These are phyloP conservation scores for Scylla paramamosain DNA, from an alignment of 1,140 invertebrate species.

Conservation along the genomic window DNA sequence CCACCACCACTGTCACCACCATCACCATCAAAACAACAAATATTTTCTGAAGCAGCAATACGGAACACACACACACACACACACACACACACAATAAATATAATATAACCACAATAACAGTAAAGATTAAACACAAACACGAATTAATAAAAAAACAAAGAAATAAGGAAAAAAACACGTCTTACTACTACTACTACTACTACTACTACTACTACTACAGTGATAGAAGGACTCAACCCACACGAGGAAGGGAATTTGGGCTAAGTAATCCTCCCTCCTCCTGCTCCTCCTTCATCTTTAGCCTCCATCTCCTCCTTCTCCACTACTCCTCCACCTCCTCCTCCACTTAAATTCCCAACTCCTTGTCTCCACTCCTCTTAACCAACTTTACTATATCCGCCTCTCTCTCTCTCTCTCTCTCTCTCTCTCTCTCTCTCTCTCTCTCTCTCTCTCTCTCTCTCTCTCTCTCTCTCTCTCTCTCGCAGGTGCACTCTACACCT, in stretches of 20 bases:
- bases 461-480: not conserved
- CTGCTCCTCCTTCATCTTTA: not conserved
- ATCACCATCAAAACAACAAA: not conserved
- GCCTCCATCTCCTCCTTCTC: not conserved
- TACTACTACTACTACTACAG: not conserved
- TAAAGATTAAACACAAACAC: not conserved
- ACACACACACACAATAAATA: not conserved
- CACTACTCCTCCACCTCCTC: not conserved
- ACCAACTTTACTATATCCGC: not conserved
- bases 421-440: not conserved
- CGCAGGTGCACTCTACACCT: slow-evolving; percentile 4
- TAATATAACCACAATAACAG: not conserved
- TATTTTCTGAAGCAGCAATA: too few species aligned
- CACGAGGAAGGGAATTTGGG: not conserved
- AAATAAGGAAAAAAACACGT: not conserved
- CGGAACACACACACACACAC: not conserved
- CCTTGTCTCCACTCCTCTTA: slow-evolving; percentile 14
- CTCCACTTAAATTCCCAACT: not conserved
- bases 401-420: slow-evolving; percentile 12
- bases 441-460: not conserved
- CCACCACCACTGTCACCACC: not conserved
- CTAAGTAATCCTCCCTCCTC: not conserved
- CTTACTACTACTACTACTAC: too few species aligned
- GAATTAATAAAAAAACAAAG: not conserved
- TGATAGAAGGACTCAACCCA: not conserved